Base-by-base conservation (phyloP, 2,888 invertebrate genomes). In the Temnothorax unifasciatus region DNA sequence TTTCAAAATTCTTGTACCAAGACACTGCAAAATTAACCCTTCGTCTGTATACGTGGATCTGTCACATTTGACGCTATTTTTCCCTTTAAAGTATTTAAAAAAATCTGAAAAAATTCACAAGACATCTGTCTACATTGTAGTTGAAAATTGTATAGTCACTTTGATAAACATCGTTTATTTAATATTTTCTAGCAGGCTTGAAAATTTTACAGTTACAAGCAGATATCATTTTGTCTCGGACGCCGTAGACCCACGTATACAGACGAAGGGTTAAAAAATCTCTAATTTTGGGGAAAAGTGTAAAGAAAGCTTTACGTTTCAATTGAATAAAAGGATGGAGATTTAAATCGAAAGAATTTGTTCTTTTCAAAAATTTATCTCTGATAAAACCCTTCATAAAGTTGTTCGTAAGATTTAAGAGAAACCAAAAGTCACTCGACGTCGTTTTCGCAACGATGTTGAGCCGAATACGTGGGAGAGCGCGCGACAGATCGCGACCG, bases 391-490 rank as follows among this genome's bases (percentile, higher is more conserved):
- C 2, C 5, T 3, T 61, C 61, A 8, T 9, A 59, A 29, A 29
- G 15, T 15, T 29, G n/a, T 38, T 25, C 15, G 66, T 68, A 5
- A 29, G 59, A 29, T 74, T 57, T 5, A 13, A 52, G 25, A 38
- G 38, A 59, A 18, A 75, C 9, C n/a, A 18, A 9, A 11, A 75
- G 21, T 75, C 9, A 11, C 21, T 63, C 11, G 21, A 21, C 11
- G 6, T 29, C 13, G 34, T 25, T 66, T 64, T 77, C 54, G 69
- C 38, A 44, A 29, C 21, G 0, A 69, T 29, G 44, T 21, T 21
- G 41, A 54, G n/a, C 38, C 9, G 50, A 63, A 4, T 68, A 81
- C 86, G 86, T 88, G 86, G 84, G 87, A 83, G 84, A 77, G 61
- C 25, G 13, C 13, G 76, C 85, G 77, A 73, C 81, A 81, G 74